These are phyloP conservation scores for Microctonus hyperodae DNA, from an alignment of 2,888 invertebrate genomes.

Conservation along the genomic window DNA sequence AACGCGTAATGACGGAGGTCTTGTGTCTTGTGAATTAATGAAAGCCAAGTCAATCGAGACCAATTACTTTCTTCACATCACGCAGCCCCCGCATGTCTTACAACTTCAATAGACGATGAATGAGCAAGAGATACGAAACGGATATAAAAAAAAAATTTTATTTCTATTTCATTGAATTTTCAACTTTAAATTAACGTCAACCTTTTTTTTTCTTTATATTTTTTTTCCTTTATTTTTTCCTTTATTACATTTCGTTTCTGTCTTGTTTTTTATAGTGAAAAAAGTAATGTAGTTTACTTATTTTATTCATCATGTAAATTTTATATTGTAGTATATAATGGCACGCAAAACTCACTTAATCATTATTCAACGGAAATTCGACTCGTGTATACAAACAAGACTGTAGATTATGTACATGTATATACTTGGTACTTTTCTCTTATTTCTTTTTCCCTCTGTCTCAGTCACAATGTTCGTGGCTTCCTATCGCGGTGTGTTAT, in stretches of 20 bases:
- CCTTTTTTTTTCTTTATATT: not conserved
- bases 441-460: not conserved
- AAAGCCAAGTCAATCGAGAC: conserved; percentile 2
- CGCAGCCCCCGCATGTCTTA: not conserved
- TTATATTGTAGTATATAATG: not conserved
- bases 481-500: not conserved
- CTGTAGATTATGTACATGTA: not conserved
- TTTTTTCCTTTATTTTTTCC: not conserved
- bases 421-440: not conserved
- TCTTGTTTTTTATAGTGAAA: not conserved
- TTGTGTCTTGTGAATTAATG: conserved; percentile 2
- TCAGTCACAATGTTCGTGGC: not conserved
- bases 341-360: conserved; percentile 6
- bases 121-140: not conserved
- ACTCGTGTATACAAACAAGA: not conserved
- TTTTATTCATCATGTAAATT: conserved; percentile 2
- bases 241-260: not conserved
- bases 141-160: not conserved
- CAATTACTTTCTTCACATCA: conserved; percentile 1
- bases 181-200: not conserved
- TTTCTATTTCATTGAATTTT: not conserved
- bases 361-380: not conserved
- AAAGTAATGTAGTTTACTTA: not conserved
- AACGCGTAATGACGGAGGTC: not conserved
- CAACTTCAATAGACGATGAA: not conserved